Evolutionary conservation across 2,888 invertebrate species (phyloP).

Genomic region (Ormyrus pomaceus): DNA sequence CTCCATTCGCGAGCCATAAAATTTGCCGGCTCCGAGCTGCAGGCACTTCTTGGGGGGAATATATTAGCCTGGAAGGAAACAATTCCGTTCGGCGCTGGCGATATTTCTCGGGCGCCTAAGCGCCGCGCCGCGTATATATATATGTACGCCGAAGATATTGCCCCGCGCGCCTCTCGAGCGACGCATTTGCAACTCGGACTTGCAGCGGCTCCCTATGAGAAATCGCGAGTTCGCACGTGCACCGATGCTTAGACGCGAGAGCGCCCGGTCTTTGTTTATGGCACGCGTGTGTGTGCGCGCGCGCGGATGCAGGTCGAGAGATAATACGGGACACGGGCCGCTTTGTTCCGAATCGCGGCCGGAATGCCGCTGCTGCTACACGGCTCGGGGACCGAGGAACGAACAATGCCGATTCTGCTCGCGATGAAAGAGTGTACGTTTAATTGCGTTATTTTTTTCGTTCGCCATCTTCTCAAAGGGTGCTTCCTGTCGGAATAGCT

Average conservation of each 20-base stretch:
- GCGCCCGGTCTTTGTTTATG: background rate
- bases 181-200: slow-evolving; percentile 18
- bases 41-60: slow-evolving; percentile 3
- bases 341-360: too few species aligned
- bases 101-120: slow-evolving; percentile 43
- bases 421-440: too few species aligned
- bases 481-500: too few species aligned
- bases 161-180: background rate
- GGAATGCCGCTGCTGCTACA: background rate
- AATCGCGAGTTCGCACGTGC: slow-evolving; percentile 28
- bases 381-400: background rate
- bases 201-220: slow-evolving; percentile 11
- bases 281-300: background rate
- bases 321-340: too few species aligned
- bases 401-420: too few species aligned
- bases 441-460: too few species aligned
- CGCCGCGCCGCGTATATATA: slow-evolving; percentile 5
- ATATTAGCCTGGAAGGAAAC: slow-evolving; percentile 48
- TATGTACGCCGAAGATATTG: background rate
- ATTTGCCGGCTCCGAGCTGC: background rate
- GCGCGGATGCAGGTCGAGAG: too few species aligned
- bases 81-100: slow-evolving; percentile 39
- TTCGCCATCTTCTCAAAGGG: too few species aligned
- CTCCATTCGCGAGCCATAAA: slow-evolving; percentile 25
- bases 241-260: background rate